Evolutionary conservation across 2,888 invertebrate species (phyloP).

Genomic region (Phyto melanocephala): DNA sequence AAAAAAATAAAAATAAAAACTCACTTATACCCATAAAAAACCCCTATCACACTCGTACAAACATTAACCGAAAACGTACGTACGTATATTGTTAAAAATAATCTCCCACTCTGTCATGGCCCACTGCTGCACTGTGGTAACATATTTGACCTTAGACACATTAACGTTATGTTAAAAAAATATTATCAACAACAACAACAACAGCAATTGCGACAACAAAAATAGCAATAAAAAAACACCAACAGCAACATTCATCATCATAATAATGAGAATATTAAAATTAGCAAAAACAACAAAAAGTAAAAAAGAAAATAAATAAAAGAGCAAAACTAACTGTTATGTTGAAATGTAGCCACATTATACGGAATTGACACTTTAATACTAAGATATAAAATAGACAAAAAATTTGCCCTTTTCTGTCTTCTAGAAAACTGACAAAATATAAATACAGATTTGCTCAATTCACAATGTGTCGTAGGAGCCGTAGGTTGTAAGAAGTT

Average conservation of each 20-base stretch:
- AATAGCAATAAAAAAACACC: background rate
- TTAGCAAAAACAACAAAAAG: background rate
- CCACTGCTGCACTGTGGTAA: slow-evolving; percentile 45
- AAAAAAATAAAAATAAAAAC: background rate
- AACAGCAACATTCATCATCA: background rate
- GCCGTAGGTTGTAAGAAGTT: too few species aligned
- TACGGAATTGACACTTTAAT: background rate
- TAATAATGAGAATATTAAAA: slow-evolving; percentile 10
- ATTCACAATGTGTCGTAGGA: too few species aligned
- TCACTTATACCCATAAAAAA: background rate
- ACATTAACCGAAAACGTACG: background rate
- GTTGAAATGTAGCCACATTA: background rate
- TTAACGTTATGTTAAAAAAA: slow-evolving; percentile 21
- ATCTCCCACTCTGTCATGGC: slow-evolving; percentile 7
- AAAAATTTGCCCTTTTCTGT: too few species aligned
- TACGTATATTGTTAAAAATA: background rate
- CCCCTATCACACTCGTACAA: background rate
- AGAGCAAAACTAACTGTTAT: background rate
- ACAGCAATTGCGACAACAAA: slow-evolving; percentile 4
- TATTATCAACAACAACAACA: background rate
- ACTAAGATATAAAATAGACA: background rate
- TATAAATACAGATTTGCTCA: too few species aligned
- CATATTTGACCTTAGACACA: slow-evolving; percentile 62
- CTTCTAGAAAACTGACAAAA: too few species aligned
- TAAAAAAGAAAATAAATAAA: background rate